Conservation (phyloP, 2,797 vertebrate species). For the Argentina silus region DNA sequence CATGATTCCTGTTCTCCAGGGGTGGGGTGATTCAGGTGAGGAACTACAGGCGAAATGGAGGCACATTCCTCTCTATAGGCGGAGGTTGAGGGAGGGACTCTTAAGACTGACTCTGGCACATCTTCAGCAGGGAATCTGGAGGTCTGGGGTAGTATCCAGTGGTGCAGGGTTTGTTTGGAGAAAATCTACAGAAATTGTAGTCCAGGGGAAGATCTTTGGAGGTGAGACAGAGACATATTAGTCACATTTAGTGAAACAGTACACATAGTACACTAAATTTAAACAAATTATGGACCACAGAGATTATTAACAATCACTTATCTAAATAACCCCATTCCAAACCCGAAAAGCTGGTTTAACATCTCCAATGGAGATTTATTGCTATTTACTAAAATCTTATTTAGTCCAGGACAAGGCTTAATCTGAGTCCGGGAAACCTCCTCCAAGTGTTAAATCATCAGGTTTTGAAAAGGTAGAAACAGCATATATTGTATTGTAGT, state of each 20-base stretch:
- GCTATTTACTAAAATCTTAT: too few species aligned
- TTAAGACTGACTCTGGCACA: conserved; percentile 67
- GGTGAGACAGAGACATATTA: conserved; percentile 33
- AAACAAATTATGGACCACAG: too few species aligned
- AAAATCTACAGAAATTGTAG: conserved; percentile 92
- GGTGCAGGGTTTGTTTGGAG: conserved; percentile 83
- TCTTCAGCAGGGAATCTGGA: conserved; percentile 82
- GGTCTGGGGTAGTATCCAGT: conserved; percentile 91
- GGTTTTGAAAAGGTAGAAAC: too few species aligned
- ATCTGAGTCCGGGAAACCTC: too few species aligned
- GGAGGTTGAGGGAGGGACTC: conserved; percentile 44
- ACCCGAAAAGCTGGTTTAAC: too few species aligned
- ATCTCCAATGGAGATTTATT: too few species aligned
- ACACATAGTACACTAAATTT: too few species aligned
- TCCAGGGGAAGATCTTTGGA: conserved; percentile 92
- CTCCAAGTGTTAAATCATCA: too few species aligned
- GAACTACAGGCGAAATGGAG: conserved; percentile 57
- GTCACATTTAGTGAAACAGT: too few species aligned
- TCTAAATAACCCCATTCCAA: too few species aligned
- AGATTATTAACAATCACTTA: too few species aligned
- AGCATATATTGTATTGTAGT: not conserved
- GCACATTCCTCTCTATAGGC: conserved; percentile 70
- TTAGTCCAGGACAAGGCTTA: too few species aligned
- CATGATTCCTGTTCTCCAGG: conserved; percentile 54
- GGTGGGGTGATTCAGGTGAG: conserved; percentile 31